Base-by-base conservation (phyloP, 2,113 vertebrate species). In the Propithecus coquereli region DNA sequence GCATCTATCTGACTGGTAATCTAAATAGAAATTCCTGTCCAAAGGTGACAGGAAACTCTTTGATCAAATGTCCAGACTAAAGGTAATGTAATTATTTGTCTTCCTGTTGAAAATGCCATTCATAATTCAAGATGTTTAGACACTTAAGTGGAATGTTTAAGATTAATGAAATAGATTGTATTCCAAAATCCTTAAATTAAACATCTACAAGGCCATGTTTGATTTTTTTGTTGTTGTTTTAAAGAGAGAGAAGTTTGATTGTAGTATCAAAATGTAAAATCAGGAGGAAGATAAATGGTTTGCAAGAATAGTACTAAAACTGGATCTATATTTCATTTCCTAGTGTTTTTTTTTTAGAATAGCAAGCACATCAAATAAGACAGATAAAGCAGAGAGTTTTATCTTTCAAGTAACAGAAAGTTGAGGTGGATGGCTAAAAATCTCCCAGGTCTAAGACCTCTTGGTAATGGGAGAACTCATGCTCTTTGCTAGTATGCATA, bases 21-120 rank as follows among this genome's bases (percentile, higher is more conserved):
- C 70, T 95, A 90, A 76, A 81, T n/a, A 88, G 93, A 88, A 95
- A 96, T 94, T 94, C 43, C 89, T 92, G 57, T 52, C 40, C 66
- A 91, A 95, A 88, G 40, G 88, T 92, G 81, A 45, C 68, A 92
- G 91, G 86, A 95, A 94, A 77, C 66, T 63, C 73, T 54, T 88
- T 76, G 65, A 94, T 97, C 85, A 95, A 76, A 81, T n/a, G 37
- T 68, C 40, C 71, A 86, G 77, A 94, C 59, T 76, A 76, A 95
- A 96, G 65, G 63, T 85, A 94, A 91, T 86, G 47, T 27, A 79
- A 77, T 93, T 91, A 89, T 87, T 82, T 96, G 87, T 90, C 87
- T 96, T 91, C 74, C 74, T 70, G 43, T 90, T 90, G 80, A 87
- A 94, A 94, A 86, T 63, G 25, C 34, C 43, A n/a, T 77, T 94